A percentile compares a stretch with the other conserved stretches of the same genome.
phyloP scores from a whole-genome alignment of 2,888 invertebrate species.

The Leucania comma region DNA sequence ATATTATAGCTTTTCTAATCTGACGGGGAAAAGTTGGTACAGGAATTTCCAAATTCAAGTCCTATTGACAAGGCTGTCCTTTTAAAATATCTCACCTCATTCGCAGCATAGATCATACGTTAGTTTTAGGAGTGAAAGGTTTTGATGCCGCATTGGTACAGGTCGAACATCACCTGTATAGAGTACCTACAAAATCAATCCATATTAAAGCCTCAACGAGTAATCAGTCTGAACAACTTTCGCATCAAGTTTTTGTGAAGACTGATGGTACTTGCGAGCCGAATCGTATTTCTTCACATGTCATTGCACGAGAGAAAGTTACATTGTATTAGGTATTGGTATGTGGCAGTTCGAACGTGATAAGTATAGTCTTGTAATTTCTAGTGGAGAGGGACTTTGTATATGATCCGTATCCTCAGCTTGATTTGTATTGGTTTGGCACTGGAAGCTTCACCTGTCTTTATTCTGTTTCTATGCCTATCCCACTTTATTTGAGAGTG shows the following conservation, averaged over 20 bases:
- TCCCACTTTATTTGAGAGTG: too few relatives aligned
- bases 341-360: slow-evolving; percentile 69
- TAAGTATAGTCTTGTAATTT: slow-evolving; percentile 56
- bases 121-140: slow-evolving; percentile 43
- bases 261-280: slow-evolving; percentile 54
- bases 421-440: not conserved
- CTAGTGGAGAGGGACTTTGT: not conserved
- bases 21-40: too few relatives aligned
- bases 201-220: slow-evolving; percentile 6
- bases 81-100: not conserved
- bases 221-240: slow-evolving; percentile 45
- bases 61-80: too few relatives aligned
- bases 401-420: not conserved
- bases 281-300: slow-evolving; percentile 65
- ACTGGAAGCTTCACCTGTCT: too few relatives aligned
- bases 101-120: not conserved
- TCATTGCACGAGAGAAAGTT: slow-evolving; percentile 73
- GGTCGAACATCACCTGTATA: slow-evolving; percentile 38
- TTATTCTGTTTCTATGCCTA: too few relatives aligned
- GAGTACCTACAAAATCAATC: slow-evolving; percentile 17
- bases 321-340: slow-evolving; percentile 63
- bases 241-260: slow-evolving; percentile 52
- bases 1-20: too few relatives aligned
- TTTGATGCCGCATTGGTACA: not conserved
- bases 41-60: too few relatives aligned